Conservation (phyloP, 2,797 vertebrate genomes). For the Eidolon dupreanum region DNA sequence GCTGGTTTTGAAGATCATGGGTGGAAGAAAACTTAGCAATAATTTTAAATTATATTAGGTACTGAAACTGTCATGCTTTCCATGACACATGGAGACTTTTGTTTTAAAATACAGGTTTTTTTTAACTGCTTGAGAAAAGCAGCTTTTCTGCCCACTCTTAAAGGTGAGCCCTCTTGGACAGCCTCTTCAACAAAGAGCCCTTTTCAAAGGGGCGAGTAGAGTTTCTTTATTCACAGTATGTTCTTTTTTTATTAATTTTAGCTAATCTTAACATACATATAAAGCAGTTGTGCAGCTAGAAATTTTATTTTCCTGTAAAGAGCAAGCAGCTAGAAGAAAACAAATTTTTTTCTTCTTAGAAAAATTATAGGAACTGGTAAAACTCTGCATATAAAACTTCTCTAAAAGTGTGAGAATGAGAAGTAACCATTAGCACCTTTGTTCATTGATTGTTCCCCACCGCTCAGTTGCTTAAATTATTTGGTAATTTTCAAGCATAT, state of each 20-base stretch:
- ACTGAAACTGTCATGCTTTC: neutral
- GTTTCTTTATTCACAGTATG: neutral
- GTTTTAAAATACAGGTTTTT: neutral
- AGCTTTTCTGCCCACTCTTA: neutral
- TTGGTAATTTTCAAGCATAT: constrained; percentile 3
- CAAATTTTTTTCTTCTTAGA: neutral
- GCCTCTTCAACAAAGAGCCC: neutral
- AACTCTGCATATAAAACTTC: neutral
- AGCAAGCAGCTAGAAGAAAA: constrained; percentile 22
- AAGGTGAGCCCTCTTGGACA: neutral
- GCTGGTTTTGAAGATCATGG: neutral
- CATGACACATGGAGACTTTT: constrained; percentile 5
- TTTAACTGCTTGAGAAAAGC: neutral
- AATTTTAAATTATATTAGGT: neutral
- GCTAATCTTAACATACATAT: neutral
- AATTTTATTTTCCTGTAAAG: constrained; percentile 17
- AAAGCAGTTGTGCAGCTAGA: neutral
- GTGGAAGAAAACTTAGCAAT: neutral
- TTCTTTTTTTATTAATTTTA: constrained; percentile 28
- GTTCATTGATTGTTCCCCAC: neutral
- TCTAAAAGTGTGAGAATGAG: neutral
- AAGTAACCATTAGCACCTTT: neutral
- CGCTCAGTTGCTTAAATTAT: neutral
- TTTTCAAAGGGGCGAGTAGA: neutral
- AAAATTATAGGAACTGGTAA: neutral